phyloP scores from a whole-genome alignment of 2,888 invertebrate species.

The Noctua janthina region DNA sequence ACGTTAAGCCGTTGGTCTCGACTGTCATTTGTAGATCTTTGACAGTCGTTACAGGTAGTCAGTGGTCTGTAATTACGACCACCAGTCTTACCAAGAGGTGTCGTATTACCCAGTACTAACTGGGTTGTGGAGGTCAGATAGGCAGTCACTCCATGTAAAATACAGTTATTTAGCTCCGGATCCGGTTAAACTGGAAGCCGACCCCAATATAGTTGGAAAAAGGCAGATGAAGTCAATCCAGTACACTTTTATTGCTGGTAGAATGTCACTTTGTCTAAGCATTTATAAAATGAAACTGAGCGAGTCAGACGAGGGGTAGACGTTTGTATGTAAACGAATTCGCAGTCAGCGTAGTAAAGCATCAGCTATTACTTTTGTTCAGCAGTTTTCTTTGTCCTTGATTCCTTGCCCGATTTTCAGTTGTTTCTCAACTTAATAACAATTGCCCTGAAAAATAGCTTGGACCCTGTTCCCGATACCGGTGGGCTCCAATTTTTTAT shows the following conservation, averaged over 20 bases:
- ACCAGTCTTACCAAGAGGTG: background rate
- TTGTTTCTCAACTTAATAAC: conserved; percentile 2
- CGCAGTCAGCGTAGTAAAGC: too few relatives aligned
- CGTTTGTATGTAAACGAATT: background rate
- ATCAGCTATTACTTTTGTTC: background rate
- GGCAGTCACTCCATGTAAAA: background rate
- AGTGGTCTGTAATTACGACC: background rate
- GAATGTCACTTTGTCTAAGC: background rate
- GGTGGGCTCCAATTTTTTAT: too few relatives aligned
- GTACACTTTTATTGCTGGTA: background rate
- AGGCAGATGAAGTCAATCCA: background rate
- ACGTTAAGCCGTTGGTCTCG: background rate
- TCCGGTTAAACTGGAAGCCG: background rate
- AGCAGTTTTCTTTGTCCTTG: background rate
- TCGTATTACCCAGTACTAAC: background rate
- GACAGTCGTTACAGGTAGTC: background rate
- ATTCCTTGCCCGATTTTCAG: background rate
- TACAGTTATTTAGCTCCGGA: background rate
- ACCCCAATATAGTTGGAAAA: background rate
- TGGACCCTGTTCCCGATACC: too few relatives aligned
- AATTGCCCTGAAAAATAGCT: background rate
- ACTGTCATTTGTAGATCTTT: background rate
- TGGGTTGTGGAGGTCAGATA: background rate
- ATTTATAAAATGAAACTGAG: background rate
- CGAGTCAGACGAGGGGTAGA: background rate